These are phyloP conservation scores for Bombus pascuorum DNA, from an alignment of 1,140 invertebrate genomes.

Conservation along the genomic window DNA sequence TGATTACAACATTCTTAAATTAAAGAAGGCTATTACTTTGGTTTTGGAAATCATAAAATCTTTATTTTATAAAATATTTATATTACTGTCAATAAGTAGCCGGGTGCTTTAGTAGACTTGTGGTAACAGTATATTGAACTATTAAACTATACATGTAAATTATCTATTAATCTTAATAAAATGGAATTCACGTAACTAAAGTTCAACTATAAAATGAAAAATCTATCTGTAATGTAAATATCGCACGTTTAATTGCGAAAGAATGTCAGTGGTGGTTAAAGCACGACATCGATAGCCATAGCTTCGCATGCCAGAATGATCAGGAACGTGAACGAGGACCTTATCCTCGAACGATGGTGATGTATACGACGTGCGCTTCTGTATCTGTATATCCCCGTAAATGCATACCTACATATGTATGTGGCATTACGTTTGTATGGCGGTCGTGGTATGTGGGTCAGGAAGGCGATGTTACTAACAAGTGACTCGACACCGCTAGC, in stretches of 20 bases:
- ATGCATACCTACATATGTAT: conserved; percentile 25
- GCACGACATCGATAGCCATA: conserved; percentile 15
- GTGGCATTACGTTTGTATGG: conserved; percentile 56
- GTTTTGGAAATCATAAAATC: too few relatives aligned
- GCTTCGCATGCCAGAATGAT: conserved; percentile 56
- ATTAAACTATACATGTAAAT: not conserved
- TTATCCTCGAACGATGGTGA: conserved; percentile 35
- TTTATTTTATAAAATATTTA: too few relatives aligned
- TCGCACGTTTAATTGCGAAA: not conserved
- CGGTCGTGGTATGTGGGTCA: conserved; percentile 78
- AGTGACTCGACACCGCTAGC: conserved; percentile 73
- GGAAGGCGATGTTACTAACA: conserved; percentile 75
- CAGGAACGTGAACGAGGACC: conserved; percentile 67
- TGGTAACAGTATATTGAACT: not conserved
- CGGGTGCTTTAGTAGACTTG: not conserved
- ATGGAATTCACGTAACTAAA: not conserved
- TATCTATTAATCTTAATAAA: too few relatives aligned
- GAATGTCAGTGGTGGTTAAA: not conserved
- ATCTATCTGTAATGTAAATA: not conserved
- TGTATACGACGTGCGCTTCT: not conserved
- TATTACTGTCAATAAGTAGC: too few relatives aligned
- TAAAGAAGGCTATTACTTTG: too few relatives aligned
- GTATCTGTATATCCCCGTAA: conserved; percentile 10
- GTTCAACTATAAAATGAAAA: not conserved
- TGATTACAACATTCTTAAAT: too few relatives aligned